These are phyloP conservation scores for Lepetodrilus schrolli DNA, from an alignment of 2,888 invertebrate genomes.

Conservation along the genomic window DNA sequence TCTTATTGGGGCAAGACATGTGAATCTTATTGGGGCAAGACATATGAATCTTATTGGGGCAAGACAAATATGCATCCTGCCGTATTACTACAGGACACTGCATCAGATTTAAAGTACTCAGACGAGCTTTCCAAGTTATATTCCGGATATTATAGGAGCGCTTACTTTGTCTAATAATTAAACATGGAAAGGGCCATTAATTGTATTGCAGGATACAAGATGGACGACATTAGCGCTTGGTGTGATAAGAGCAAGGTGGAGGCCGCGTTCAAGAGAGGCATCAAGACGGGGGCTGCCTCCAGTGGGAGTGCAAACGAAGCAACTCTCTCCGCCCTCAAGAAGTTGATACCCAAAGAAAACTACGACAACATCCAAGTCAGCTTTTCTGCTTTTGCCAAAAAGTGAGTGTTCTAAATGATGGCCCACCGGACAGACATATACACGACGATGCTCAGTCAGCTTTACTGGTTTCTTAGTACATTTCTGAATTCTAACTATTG, in stretches of 20 bases:
- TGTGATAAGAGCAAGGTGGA: neutral
- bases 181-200: too few relatives aligned
- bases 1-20: too few relatives aligned
- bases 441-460: neutral
- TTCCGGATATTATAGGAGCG: too few relatives aligned
- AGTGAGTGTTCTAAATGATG: neutral
- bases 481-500: neutral
- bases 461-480: neutral
- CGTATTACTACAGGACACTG: too few relatives aligned
- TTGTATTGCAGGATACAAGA: too few relatives aligned
- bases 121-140: too few relatives aligned
- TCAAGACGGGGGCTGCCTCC: conserved; percentile 18
- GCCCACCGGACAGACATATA: neutral
- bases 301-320: conserved; percentile 14
- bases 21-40: too few relatives aligned
- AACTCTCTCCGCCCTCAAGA: conserved; percentile 6
- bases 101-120: too few relatives aligned
- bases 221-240: too few relatives aligned
- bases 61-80: too few relatives aligned
- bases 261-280: conserved; percentile 20
- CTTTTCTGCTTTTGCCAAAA: neutral
- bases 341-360: neutral
- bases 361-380: neutral
- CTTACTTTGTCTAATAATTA: too few relatives aligned
- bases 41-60: too few relatives aligned